Percentiles rank a stretch among this genome's conserved stretches.
These are phyloP conservation scores for Apostichopus leukothele DNA, from an alignment of 53 echinoderm and acorn worm species.

Conservation along the genomic window DNA sequence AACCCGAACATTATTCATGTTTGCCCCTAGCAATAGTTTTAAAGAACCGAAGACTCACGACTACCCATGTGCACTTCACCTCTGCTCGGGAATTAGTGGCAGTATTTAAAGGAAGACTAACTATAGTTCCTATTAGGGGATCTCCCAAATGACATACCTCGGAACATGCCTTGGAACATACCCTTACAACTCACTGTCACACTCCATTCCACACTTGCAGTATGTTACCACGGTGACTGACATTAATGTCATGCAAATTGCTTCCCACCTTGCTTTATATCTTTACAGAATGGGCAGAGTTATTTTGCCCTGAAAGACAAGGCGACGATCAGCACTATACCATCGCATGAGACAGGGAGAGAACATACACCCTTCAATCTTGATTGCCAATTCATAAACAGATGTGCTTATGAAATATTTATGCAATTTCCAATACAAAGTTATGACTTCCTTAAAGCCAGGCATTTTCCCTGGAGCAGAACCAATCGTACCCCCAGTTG, in stretches of 20 bases:
- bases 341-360: background rate
- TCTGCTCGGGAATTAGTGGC: background rate
- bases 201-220: background rate
- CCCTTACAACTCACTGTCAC: background rate
- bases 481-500: background rate
- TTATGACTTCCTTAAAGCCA: background rate
- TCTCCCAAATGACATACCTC: background rate
- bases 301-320: background rate
- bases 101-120: background rate
- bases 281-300: background rate
- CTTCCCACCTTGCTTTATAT: slow-evolving; percentile 24
- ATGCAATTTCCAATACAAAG: background rate
- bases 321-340: background rate
- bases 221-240: background rate
- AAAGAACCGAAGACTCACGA: too few species aligned
- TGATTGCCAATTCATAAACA: background rate
- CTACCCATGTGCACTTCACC: background rate
- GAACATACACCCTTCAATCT: background rate
- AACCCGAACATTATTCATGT: background rate
- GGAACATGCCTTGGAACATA: background rate
- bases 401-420: slow-evolving; percentile 18
- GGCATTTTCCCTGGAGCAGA: background rate
- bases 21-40: background rate
- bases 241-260: slow-evolving; percentile 42
- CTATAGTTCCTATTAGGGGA: background rate